phyloP scores from a whole-genome alignment of 2,888 invertebrate genomes.

The Carcina quercana region DNA sequence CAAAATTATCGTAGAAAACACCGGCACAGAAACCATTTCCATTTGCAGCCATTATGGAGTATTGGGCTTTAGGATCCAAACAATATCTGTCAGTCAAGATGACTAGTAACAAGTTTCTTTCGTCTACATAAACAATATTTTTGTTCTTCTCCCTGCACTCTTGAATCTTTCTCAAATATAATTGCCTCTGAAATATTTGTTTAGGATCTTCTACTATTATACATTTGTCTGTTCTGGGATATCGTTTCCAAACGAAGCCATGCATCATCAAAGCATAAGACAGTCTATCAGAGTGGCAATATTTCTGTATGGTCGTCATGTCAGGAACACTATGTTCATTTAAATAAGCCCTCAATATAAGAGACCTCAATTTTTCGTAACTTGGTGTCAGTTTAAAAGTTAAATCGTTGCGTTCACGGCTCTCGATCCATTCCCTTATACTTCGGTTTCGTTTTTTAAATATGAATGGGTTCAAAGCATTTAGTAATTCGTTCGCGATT shows the following conservation, averaged over 20 bases:
- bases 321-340: no score
- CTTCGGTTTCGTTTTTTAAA: no score
- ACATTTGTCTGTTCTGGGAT: conserved; percentile 16
- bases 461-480: no score
- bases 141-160: conserved; percentile 14
- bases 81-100: not conserved
- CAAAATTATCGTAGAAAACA: not conserved
- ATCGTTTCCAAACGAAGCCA: conserved; percentile 20
- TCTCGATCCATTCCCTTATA: no score
- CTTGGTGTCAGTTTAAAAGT: no score
- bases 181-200: conserved; percentile 14
- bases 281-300: no score
- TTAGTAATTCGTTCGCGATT: no score
- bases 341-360: no score
- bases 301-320: no score
- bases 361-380: no score
- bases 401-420: no score
- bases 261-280: no score
- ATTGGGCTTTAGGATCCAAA: not conserved
- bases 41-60: not conserved
- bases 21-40: not conserved
- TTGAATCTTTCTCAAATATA: conserved; percentile 19
- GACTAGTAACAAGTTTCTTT: not conserved
- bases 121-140: conserved; percentile 6
- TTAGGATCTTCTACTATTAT: conserved; percentile 22